Evolutionary conservation across 2,113 vertebrate species (phyloP).

Genomic region (Serinus canaria): DNA sequence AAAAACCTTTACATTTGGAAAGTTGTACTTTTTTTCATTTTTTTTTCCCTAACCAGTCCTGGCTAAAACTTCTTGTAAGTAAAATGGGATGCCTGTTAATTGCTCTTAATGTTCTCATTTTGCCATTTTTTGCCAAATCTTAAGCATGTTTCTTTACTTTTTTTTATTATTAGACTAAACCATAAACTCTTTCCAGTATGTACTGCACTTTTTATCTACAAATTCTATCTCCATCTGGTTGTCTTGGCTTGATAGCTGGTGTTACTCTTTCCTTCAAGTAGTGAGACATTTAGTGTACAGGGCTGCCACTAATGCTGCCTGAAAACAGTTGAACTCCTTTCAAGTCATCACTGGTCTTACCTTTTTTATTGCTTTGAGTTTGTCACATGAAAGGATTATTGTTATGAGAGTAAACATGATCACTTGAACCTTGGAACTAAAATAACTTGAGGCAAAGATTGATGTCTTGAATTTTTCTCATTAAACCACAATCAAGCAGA

Average conservation of each 20-base stretch:
- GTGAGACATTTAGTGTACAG: background rate
- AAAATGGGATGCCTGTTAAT: background rate
- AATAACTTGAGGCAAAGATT: constrained; percentile 23
- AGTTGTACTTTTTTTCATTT: background rate
- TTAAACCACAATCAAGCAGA: constrained; percentile 2
- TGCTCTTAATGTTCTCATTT: background rate
- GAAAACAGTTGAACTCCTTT: background rate
- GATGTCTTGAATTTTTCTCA: constrained; percentile 31
- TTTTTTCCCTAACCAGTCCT: background rate
- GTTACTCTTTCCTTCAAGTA: background rate
- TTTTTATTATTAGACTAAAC: background rate
- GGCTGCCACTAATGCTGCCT: background rate
- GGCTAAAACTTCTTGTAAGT: background rate
- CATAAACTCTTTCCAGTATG: background rate
- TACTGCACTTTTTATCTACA: background rate
- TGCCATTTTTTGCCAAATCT: background rate
- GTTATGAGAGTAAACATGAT: background rate
- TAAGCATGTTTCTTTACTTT: background rate
- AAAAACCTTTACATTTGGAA: background rate
- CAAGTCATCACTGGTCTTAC: background rate
- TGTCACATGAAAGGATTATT: background rate
- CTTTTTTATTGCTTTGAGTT: background rate
- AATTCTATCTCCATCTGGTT: background rate
- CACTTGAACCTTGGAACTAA: background rate
- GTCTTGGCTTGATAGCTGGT: background rate